Percentiles rank a stretch among this genome's conserved stretches.
These are phyloP conservation scores for Ophion ventricosus DNA, from an alignment of 2,888 invertebrate species.

Conservation along the genomic window DNA sequence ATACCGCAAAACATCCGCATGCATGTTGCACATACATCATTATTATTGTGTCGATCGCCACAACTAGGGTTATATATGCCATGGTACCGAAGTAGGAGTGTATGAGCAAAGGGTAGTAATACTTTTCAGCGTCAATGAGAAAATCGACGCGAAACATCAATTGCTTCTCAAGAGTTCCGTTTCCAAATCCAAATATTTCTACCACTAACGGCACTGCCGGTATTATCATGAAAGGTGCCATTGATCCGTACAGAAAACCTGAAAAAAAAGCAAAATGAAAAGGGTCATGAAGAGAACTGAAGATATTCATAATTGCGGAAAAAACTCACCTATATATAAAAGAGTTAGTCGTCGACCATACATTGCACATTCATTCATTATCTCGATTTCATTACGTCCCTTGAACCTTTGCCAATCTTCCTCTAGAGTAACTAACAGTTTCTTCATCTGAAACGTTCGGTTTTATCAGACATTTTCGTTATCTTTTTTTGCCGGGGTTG, in stretches of 20 bases:
- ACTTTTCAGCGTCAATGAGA: constrained; percentile 68
- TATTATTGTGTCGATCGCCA: constrained; percentile 68
- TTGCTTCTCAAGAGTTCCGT: constrained; percentile 60
- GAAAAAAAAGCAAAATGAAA: neutral
- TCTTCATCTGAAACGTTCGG: constrained; percentile 63
- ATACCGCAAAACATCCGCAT: constrained; percentile 67
- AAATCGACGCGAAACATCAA: constrained; percentile 71
- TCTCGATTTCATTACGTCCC: constrained; percentile 60
- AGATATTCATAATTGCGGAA: neutral
- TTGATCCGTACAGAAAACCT: constrained; percentile 68
- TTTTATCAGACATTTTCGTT: neutral
- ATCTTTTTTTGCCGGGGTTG: neutral
- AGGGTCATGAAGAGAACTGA: neutral
- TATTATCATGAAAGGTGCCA: constrained; percentile 66
- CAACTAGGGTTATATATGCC: constrained; percentile 64
- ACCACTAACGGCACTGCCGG: constrained; percentile 64
- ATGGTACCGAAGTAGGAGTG: constrained; percentile 69
- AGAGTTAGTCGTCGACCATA: constrained; percentile 63
- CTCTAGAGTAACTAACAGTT: constrained; percentile 59
- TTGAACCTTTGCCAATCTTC: constrained; percentile 64
- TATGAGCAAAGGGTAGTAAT: constrained; percentile 68
- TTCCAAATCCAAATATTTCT: constrained; percentile 55
- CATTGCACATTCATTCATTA: constrained; percentile 63
- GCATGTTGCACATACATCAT: constrained; percentile 70
- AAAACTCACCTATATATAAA: constrained; percentile 55